A percentile compares a stretch with the other conserved stretches of the same genome.
Conservation (phyloP, 2,113 vertebrate species). For the Eulemur rufifrons region DNA sequence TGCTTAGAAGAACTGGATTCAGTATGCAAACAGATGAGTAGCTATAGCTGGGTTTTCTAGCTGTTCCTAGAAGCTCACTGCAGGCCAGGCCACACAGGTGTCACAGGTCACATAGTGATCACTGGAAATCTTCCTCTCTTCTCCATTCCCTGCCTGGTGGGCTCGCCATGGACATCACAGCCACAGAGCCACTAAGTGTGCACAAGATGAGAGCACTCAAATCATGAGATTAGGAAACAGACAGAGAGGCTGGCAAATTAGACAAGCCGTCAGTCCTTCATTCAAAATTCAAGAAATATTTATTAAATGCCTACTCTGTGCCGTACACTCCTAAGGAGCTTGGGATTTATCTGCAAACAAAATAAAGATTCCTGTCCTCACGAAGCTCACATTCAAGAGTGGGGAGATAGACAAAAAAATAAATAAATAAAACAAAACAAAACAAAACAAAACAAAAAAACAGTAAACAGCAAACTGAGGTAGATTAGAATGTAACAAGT, state of each 20-base stretch:
- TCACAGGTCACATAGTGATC: neutral
- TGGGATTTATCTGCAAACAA: neutral
- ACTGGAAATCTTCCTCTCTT: neutral
- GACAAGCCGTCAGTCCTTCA: neutral
- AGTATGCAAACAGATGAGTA: neutral
- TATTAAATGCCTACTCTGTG: neutral
- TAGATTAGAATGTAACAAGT: neutral
- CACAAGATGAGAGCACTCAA: neutral
- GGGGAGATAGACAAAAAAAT: neutral
- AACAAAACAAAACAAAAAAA: too few relatives aligned
- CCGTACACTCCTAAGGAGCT: neutral
- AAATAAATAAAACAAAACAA: too few relatives aligned
- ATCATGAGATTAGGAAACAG: neutral
- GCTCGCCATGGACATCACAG: neutral
- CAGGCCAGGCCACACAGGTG: neutral
- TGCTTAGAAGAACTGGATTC: neutral
- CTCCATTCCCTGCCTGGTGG: neutral
- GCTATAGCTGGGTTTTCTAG: neutral
- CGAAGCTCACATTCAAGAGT: neutral
- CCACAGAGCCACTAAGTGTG: too few relatives aligned
- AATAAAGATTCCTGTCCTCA: neutral
- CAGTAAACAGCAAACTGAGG: neutral
- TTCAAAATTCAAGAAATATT: neutral
- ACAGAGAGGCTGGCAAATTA: neutral
- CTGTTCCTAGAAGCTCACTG: neutral